A percentile compares a stretch with the other conserved stretches of the same genome.
phyloP scores from a whole-genome alignment of 2,797 vertebrate species.

The Gallinago nigripennis region DNA sequence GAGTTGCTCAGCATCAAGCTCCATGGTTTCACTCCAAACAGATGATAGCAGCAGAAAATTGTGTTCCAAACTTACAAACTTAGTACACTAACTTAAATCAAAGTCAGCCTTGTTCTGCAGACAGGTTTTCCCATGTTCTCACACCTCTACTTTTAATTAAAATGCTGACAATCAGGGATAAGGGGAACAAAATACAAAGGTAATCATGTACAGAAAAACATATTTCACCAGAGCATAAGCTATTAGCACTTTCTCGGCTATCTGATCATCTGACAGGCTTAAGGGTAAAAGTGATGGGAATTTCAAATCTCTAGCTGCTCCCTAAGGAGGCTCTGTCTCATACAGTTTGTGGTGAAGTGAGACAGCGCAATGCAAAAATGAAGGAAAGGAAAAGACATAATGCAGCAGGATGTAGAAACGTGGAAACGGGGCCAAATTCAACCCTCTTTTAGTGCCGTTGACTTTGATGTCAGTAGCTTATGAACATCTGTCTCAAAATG shows the following conservation, averaged over 20 bases:
- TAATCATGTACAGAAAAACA: conserved; percentile 75
- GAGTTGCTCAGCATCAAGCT: not conserved
- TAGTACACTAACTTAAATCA: conserved; percentile 58
- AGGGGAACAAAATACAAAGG: conserved; percentile 75
- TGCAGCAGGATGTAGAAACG: not conserved
- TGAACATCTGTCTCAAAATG: conserved; percentile 13
- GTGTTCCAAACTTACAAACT: conserved; percentile 46
- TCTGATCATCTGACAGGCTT: conserved; percentile 77
- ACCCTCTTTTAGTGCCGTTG: not conserved
- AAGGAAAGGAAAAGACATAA: conserved; percentile 1
- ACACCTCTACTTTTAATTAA: conserved; percentile 79
- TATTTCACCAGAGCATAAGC: conserved; percentile 75
- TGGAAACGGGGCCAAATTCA: not conserved
- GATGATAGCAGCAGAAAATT: conserved; percentile 53
- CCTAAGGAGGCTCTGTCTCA: conserved; percentile 53
- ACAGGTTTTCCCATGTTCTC: conserved; percentile 69
- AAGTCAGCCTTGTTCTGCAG: conserved; percentile 56
- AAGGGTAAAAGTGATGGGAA: conserved; percentile 70
- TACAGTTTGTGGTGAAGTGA: conserved; percentile 53
- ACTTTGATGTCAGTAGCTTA: not conserved
- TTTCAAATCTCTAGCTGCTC: conserved; percentile 69
- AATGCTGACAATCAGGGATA: conserved; percentile 76
- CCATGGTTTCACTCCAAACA: not conserved
- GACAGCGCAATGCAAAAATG: conserved; percentile 30
- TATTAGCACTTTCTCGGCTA: conserved; percentile 74